Conservation (phyloP, 2,113 vertebrate genomes). For the Nothobranchius kuhntae region DNA sequence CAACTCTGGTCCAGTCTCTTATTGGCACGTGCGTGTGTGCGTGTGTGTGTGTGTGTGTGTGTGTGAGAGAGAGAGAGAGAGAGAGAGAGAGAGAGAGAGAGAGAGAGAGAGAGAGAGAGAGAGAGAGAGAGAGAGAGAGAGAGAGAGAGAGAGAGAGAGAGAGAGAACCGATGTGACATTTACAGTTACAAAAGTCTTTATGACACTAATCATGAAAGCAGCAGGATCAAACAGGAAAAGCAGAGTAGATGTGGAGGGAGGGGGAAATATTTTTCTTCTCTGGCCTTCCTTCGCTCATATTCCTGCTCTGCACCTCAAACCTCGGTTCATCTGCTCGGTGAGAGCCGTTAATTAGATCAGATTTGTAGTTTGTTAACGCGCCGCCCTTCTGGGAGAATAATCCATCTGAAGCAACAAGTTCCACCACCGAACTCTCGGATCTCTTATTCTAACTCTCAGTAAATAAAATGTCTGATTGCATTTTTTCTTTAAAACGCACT, state of each 20-base stretch:
- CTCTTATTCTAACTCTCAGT: slow-evolving; percentile 3
- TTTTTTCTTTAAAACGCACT: background rate
- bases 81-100: too few relatives aligned
- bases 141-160: too few relatives aligned
- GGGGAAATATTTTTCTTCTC: slow-evolving; percentile 56
- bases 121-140: too few relatives aligned
- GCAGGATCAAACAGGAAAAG: slow-evolving; percentile 56
- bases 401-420: slow-evolving; percentile 71
- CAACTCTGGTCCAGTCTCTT: too few relatives aligned
- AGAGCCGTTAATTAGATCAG: slow-evolving; percentile 54
- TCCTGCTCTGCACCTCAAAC: slow-evolving; percentile 15
- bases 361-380: slow-evolving; percentile 56
- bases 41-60: too few relatives aligned
- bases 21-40: too few relatives aligned
- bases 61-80: too few relatives aligned
- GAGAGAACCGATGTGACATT: slow-evolving; percentile 52
- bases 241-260: slow-evolving; percentile 51
- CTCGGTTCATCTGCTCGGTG: slow-evolving; percentile 26
- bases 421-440: slow-evolving; percentile 2
- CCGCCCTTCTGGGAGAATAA: slow-evolving; percentile 45
- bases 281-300: slow-evolving; percentile 46
- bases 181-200: slow-evolving; percentile 60
- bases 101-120: too few relatives aligned
- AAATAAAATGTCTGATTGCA: slow-evolving; percentile 12
- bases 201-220: slow-evolving; percentile 57